A percentile compares a stretch with the other conserved stretches of the same genome.
Evolutionary conservation across 2,113 vertebrate genomes (phyloP).

Genomic region (Plectropomus leopardus): DNA sequence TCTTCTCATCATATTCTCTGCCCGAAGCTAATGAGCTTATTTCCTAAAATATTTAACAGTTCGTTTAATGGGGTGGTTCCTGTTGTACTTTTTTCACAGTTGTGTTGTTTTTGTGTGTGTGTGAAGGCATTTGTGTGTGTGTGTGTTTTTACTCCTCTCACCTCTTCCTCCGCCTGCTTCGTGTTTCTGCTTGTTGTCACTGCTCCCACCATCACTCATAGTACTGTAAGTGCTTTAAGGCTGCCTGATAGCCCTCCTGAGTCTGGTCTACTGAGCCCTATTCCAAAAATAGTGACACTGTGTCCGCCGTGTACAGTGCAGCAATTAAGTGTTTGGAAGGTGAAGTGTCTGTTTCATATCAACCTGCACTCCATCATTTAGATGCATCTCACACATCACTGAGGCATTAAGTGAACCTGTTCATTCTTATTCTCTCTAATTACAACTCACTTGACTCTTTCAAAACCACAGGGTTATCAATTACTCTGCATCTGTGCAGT

Average conservation of each 20-base stretch:
- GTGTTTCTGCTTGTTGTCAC: slow-evolving; percentile 64
- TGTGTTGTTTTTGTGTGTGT: slow-evolving; percentile 1
- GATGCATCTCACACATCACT: slow-evolving; percentile 50
- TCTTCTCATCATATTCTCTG: slow-evolving; percentile 4
- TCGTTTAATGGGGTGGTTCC: slow-evolving; percentile 19
- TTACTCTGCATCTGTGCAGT: slow-evolving; percentile 50
- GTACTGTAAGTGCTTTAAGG: slow-evolving; percentile 52
- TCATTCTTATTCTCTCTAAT: slow-evolving; percentile 66
- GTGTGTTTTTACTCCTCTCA: slow-evolving; percentile 41
- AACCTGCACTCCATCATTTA: slow-evolving; percentile 47
- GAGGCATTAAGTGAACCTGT: slow-evolving; percentile 53
- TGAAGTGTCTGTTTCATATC: slow-evolving; percentile 55
- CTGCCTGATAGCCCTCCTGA: slow-evolving; percentile 56
- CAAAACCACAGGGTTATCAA: slow-evolving; percentile 46
- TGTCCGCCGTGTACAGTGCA: slow-evolving; percentile 27
- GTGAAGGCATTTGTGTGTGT: slow-evolving; percentile 9
- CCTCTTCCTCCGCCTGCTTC: slow-evolving; percentile 26
- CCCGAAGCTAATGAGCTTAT: slow-evolving; percentile 5
- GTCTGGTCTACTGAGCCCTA: slow-evolving; percentile 39
- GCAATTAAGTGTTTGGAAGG: slow-evolving; percentile 49
- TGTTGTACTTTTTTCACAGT: slow-evolving; percentile 12
- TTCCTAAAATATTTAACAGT: slow-evolving; percentile 30
- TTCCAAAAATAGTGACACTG: slow-evolving; percentile 41
- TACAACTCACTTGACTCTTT: slow-evolving; percentile 63
- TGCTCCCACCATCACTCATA: slow-evolving; percentile 49